These are phyloP conservation scores for Mesocentrotus franciscanus DNA, from an alignment of 53 echinoderm and acorn worm species.

Conservation along the genomic window DNA sequence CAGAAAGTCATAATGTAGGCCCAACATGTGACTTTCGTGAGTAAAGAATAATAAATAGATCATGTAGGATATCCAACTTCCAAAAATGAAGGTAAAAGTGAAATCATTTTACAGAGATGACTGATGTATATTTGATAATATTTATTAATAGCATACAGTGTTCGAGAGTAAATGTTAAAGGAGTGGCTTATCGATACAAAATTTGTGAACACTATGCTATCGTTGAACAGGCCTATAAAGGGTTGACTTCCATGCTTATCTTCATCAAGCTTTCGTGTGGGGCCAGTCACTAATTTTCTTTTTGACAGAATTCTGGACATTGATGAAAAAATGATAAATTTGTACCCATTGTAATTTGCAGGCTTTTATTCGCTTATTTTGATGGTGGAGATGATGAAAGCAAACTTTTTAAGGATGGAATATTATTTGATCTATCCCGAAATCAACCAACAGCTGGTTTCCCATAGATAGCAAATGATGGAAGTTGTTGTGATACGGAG, in stretches of 20 bases:
- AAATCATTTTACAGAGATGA: no score
- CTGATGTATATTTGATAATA: no score
- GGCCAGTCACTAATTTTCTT: background rate
- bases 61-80: no score
- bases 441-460: background rate
- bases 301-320: background rate
- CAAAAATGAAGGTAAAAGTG: no score
- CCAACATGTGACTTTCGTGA: background rate
- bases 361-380: background rate
- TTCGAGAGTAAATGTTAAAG: no score
- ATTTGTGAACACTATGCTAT: background rate
- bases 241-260: background rate
- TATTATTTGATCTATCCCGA: background rate
- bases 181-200: background rate
- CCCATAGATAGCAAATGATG: conserved; percentile 16
- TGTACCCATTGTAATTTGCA: background rate
- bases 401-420: background rate
- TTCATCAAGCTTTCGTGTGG: background rate
- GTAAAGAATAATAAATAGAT: background rate
- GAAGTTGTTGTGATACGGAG: conserved; percentile 14
- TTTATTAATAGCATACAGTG: no score
- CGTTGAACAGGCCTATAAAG: background rate
- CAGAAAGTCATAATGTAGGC: background rate
- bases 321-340: background rate
- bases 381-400: background rate